Base-by-base conservation (phyloP, 2,113 vertebrate genomes). In the Cyphomyrus plagiostoma region DNA sequence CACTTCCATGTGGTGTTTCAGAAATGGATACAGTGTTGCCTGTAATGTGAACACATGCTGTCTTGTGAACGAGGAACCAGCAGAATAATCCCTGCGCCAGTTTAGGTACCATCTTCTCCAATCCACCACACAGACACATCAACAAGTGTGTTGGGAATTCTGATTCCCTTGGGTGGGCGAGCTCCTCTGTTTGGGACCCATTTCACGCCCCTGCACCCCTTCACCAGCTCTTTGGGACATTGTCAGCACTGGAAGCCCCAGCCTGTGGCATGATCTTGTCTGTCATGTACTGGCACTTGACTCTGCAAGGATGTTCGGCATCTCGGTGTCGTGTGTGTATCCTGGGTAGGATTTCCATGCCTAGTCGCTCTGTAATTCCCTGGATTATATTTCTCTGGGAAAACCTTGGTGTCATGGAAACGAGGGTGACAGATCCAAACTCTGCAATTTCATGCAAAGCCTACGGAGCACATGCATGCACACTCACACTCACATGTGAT, bases 321-420 rank as follows among this genome's bases (percentile, higher is more conserved):
- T 87, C 85, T 35, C 2, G n/a, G 13, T 6, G 26, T 2, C 8
- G 7, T 87, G 50, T 53, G 13, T 30, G 50, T 53, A 53, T 8
- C 17, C 85, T 53, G 15, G 85, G 13, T 87, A 87, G 10, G 26
- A 39, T 53, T n/a, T 53, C 50, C 49, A 86, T 4, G 15, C 49
- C 85, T 26, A 35, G 23, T 86, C 85, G 3, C 49, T 86, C 8
- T 53, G 50, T 86, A 26, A 53, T 86, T 35, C 85, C 11, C 85
- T 86, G 85, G 49, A 86, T 86, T 86, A 86, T 86, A 49, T 86
- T 86, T 56, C 85, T 87, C n/a, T 19, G 85, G 85, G 30, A 56
- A 87, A 53, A 39, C 50, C 49, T 87, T 87, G 30, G n/a, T 26
- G 48, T 48, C 50, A 86, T 87, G 85, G 50, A 86, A 86, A 52